Evolutionary conservation across 1,140 invertebrate genomes (phyloP), one percentile per base, ranked within the genome.

Genomic region (Pseudomyrmex sp.): DNA sequence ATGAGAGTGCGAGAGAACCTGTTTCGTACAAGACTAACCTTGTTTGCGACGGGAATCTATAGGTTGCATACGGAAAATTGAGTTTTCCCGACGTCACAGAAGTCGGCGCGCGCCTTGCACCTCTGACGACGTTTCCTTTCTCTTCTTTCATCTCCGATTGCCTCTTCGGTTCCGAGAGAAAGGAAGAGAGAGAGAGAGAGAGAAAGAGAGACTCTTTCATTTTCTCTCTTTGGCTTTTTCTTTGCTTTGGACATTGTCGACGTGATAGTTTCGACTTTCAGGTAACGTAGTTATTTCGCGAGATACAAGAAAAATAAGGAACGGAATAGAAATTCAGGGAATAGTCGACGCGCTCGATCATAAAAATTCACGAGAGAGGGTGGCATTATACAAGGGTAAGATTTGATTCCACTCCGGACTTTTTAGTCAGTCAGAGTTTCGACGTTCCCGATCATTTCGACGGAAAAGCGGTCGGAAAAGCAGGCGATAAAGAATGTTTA

Each of bases 11-110:
- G 35, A 35, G 52, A 72, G 59, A 7, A 9, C n/a, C 35, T 50
- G 5, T 52, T 58, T 66, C 59, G 1, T 23, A 23, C n/a, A 56
- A 63, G 13, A 13, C 54, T 85, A 88, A 88, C 75, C 59, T 84
- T 80, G 70, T 89, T 86, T 84, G 26, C 23, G 61, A 68, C 48
- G 61, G 84, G 66, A 82, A 63, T 44, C 72, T 65, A 48, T 75
- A 68, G 76, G 63, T 75, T 59, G 73, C 76, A 63, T 85, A 77
- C 58, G 77, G 82, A 84, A 86, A 89, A 89, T 89, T 86, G 88
- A 89, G 68, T 89, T 89, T 89, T 54, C 65, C 70, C 35, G 58
- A 76, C 54, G 69, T 61, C 82, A 77, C 84, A 80, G 44, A 58
- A 56, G 15, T 13, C 23, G 50, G 50, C 66, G 10, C 61, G 58